A percentile compares a stretch with the other conserved stretches of the same genome.
These are phyloP conservation scores for Trichogramma dendrolimi DNA, from an alignment of 2,888 invertebrate species.

Conservation along the genomic window DNA sequence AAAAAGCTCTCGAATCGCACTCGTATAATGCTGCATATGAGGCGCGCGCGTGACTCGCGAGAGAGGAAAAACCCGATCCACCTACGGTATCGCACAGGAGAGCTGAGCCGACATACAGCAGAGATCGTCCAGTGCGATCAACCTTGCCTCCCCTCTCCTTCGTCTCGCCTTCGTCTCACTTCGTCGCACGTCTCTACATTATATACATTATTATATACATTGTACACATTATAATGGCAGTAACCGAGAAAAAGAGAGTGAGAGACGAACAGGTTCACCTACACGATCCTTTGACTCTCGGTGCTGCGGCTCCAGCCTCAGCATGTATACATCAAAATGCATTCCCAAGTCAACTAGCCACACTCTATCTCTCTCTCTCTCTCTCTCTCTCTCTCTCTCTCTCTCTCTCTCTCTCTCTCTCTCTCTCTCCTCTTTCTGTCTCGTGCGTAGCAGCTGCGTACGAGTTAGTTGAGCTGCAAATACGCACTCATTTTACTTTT, in stretches of 20 bases:
- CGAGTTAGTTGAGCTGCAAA: too few species aligned
- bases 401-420: too few species aligned
- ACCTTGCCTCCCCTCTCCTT: slow-evolving; percentile 4
- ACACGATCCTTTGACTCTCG: slow-evolving; percentile 27
- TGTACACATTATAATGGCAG: neutral
- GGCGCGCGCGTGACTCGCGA: neutral
- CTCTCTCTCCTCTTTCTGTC: too few species aligned
- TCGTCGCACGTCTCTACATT: neutral
- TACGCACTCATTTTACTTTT: too few species aligned
- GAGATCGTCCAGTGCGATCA: slow-evolving; percentile 22
- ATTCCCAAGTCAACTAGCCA: too few species aligned
- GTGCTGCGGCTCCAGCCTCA: too few species aligned
- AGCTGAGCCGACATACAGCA: slow-evolving; percentile 20
- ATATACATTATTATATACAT: neutral
- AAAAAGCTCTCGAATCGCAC: too few species aligned
- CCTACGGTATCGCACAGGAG: slow-evolving; percentile 15
- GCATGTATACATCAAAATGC: too few species aligned
- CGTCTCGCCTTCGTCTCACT: neutral
- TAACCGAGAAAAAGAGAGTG: neutral
- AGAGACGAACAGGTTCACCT: slow-evolving; percentile 41
- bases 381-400: too few species aligned
- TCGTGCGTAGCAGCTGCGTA: too few species aligned
- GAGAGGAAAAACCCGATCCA: slow-evolving; percentile 21
- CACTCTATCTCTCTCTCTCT: too few species aligned
- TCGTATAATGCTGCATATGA: neutral